Conservation (phyloP, 2,888 invertebrate species). For the Herminia tarsipennalis region DNA sequence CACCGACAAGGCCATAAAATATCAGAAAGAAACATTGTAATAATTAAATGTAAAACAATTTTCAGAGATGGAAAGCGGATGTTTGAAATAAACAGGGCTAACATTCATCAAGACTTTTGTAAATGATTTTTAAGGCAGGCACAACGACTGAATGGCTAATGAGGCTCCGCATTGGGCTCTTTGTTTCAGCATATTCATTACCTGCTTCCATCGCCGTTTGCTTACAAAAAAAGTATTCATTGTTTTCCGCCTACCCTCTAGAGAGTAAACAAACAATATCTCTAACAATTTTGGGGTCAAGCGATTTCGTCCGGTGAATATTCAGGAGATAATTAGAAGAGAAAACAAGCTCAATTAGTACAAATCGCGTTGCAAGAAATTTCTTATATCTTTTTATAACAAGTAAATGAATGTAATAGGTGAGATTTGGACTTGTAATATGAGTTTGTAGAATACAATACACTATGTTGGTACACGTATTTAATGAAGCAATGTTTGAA, state of each 20-base stretch:
- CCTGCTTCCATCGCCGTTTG: constrained; percentile 69
- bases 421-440: not conserved
- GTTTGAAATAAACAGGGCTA: constrained; percentile 53
- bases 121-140: constrained; percentile 77
- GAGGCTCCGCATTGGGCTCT: constrained; percentile 70
- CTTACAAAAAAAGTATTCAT: constrained; percentile 70
- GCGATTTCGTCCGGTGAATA: constrained; percentile 62
- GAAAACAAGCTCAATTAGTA: constrained; percentile 64
- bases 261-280: constrained; percentile 72
- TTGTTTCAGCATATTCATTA: constrained; percentile 82
- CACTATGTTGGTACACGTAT: constrained; percentile 4
- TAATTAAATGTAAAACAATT: constrained; percentile 46
- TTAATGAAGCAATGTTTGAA: constrained; percentile 44
- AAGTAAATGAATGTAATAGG: not conserved
- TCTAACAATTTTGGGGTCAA: constrained; percentile 77
- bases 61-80: constrained; percentile 39
- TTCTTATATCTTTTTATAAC: constrained; percentile 25
- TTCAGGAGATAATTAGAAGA: constrained; percentile 65
- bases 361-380: constrained; percentile 47
- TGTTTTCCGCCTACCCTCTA: constrained; percentile 62
- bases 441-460: not conserved
- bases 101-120: constrained; percentile 76
- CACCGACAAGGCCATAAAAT: constrained; percentile 4
- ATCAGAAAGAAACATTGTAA: constrained; percentile 21
- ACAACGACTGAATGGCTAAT: constrained; percentile 77